A percentile compares a stretch with the other conserved stretches of the same genome.
phyloP scores from a whole-genome alignment of 2,113 vertebrate species.

The Dunckerocampus dactyliophorus region DNA sequence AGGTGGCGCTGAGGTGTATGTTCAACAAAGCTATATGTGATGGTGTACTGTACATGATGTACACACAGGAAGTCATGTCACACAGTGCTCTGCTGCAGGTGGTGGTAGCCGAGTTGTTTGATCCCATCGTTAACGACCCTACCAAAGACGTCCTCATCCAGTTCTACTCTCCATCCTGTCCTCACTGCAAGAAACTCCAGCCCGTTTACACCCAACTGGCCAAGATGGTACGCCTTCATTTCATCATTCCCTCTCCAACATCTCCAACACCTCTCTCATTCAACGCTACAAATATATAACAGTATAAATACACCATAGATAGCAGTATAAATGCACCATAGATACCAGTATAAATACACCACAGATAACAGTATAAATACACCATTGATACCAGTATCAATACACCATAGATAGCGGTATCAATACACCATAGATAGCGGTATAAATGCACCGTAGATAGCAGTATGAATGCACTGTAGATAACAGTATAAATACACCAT shows the following conservation, averaged over 20 bases:
- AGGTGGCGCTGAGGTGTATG: background rate
- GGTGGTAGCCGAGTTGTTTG: slow-evolving; percentile 74
- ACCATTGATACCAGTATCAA: too few relatives aligned
- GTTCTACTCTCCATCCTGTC: slow-evolving; percentile 72
- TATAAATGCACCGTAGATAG: too few relatives aligned
- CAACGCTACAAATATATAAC: too few relatives aligned
- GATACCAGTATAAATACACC: too few relatives aligned
- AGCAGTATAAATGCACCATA: too few relatives aligned
- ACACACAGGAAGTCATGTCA: background rate
- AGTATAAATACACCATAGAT: too few relatives aligned
- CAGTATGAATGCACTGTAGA: too few relatives aligned
- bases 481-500: too few relatives aligned
- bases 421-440: too few relatives aligned
- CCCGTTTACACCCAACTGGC: slow-evolving; percentile 68
- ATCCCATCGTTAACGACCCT: slow-evolving; percentile 63
- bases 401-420: too few relatives aligned
- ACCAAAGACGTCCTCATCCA: slow-evolving; percentile 70
- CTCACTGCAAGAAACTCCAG: slow-evolving; percentile 73
- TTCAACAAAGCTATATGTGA: background rate
- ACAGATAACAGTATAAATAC: too few relatives aligned
- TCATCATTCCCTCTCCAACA: background rate
- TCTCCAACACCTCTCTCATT: background rate
- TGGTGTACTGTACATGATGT: too few relatives aligned
- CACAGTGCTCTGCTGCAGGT: slow-evolving; percentile 48
- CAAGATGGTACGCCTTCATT: slow-evolving; percentile 37